Percentiles rank a stretch among this genome's conserved stretches.
phyloP scores from a whole-genome alignment of 1,140 invertebrate species.

The Triops cancriformis region DNA sequence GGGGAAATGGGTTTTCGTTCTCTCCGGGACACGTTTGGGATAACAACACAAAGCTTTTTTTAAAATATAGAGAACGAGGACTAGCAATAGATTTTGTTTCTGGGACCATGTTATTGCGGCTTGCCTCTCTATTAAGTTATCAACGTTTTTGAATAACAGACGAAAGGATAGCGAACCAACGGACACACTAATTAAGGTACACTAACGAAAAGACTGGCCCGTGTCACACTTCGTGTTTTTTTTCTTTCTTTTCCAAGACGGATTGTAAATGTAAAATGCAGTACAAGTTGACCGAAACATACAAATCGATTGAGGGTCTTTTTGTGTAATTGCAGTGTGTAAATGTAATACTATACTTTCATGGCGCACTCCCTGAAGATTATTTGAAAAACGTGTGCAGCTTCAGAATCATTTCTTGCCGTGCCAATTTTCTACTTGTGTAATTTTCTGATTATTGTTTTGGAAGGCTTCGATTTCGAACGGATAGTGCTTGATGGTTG shows the following conservation, averaged over 20 bases:
- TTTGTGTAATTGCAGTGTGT: neutral
- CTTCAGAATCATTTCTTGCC: conserved; percentile 4
- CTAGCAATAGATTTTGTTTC: neutral
- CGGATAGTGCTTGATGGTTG: neutral
- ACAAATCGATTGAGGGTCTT: neutral
- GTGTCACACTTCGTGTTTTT: neutral
- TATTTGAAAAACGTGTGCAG: neutral
- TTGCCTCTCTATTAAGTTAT: neutral
- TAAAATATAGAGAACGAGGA: neutral
- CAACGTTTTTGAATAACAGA: neutral
- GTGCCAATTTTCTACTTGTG: conserved; percentile 10
- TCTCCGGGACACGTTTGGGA: too few relatives aligned
- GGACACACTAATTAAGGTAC: neutral
- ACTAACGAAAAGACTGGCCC: neutral
- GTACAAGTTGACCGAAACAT: neutral
- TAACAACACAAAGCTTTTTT: too few relatives aligned
- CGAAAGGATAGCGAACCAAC: neutral
- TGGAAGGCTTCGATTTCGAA: neutral
- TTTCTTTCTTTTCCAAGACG: neutral
- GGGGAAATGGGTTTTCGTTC: too few relatives aligned
- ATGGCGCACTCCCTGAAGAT: neutral
- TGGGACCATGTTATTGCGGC: neutral
- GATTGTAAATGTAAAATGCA: neutral
- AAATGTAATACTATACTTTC: neutral
- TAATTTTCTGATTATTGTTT: neutral